Evolutionary conservation across 1,140 invertebrate species (phyloP).

Genomic region (Pollicipes pollicipes): DNA sequence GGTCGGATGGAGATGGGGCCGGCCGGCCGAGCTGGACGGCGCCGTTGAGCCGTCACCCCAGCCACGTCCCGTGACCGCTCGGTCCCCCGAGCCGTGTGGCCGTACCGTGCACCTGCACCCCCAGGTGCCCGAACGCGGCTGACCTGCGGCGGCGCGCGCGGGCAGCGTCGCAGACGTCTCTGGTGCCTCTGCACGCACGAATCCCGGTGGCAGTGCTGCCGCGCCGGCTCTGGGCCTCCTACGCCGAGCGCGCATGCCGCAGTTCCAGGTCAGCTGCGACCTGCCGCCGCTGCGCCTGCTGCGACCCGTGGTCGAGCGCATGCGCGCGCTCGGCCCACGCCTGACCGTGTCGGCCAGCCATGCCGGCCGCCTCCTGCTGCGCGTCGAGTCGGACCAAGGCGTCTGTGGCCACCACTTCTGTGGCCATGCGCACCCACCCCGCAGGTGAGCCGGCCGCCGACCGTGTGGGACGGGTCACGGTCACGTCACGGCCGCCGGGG

Average conservation of each 20-base stretch:
- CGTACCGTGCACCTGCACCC: too few relatives aligned
- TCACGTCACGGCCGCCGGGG: too few relatives aligned
- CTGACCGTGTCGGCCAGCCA: constrained; percentile 48
- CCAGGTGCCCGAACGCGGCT: too few relatives aligned
- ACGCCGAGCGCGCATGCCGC: constrained; percentile 47
- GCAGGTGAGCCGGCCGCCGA: constrained; percentile 16
- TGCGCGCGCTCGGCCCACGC: constrained; percentile 51
- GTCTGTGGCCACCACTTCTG: constrained; percentile 56
- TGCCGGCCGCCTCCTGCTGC: constrained; percentile 46
- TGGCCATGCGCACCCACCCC: constrained; percentile 28
- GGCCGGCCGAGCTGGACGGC: too few relatives aligned
- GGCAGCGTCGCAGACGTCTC: constrained; percentile 27
- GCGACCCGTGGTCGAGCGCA: constrained; percentile 54
- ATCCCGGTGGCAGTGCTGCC: constrained; percentile 60
- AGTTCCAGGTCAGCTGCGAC: constrained; percentile 54
- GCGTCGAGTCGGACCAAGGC: constrained; percentile 55
- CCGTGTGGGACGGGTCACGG: too few relatives aligned
- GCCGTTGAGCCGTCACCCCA: too few relatives aligned
- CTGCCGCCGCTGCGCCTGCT: constrained; percentile 54
- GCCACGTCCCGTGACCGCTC: too few relatives aligned
- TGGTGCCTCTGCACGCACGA: constrained; percentile 49
- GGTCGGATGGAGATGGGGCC: too few relatives aligned
- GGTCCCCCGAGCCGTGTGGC: too few relatives aligned
- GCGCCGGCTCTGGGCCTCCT: constrained; percentile 52
- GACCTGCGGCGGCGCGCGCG: too few relatives aligned